Conservation (phyloP, 2,113 vertebrate genomes). For the Oreotrochilus melanogaster region DNA sequence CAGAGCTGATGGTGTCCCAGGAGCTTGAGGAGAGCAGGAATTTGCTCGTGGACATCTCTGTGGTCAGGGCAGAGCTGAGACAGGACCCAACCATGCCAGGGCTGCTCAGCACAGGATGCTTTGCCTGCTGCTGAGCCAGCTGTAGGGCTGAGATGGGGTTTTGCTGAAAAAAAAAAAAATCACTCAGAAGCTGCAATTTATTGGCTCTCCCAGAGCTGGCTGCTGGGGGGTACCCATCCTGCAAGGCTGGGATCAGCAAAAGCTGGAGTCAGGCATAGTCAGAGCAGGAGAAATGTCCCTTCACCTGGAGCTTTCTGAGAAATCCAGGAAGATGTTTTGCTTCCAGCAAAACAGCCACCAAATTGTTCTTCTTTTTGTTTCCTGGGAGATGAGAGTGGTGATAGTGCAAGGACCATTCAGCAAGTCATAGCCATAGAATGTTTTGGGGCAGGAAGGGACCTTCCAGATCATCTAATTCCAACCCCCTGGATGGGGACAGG, state of each 20-base stretch:
- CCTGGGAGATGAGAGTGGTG: not conserved
- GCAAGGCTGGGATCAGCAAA: not conserved
- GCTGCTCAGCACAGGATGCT: not conserved
- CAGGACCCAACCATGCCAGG: not conserved
- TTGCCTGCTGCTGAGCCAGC: not conserved
- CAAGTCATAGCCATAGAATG: not conserved
- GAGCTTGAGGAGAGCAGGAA: not conserved
- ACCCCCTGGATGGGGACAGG: too few relatives aligned
- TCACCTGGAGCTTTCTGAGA: fast-evolving
- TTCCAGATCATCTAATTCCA: too few relatives aligned
- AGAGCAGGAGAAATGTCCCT: not conserved
- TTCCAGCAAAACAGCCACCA: not conserved
- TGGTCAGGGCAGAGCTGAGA: not conserved
- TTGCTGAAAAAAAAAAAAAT: not conserved
- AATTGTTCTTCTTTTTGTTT: not conserved
- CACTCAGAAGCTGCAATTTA: not conserved
- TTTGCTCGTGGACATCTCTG: not conserved
- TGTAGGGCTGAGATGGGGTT: not conserved
- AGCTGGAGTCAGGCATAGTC: not conserved
- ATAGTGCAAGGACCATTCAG: fast-evolving
- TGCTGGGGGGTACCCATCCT: not conserved
- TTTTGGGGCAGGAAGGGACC: too few relatives aligned
- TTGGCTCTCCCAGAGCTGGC: too few relatives aligned
- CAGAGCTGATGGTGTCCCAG: fast-evolving
- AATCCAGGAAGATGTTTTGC: not conserved